A percentile compares a stretch with the other conserved stretches of the same genome.
These are phyloP conservation scores for Recurvirostra avosetta DNA, from an alignment of 2,113 vertebrate species.

Conservation along the genomic window DNA sequence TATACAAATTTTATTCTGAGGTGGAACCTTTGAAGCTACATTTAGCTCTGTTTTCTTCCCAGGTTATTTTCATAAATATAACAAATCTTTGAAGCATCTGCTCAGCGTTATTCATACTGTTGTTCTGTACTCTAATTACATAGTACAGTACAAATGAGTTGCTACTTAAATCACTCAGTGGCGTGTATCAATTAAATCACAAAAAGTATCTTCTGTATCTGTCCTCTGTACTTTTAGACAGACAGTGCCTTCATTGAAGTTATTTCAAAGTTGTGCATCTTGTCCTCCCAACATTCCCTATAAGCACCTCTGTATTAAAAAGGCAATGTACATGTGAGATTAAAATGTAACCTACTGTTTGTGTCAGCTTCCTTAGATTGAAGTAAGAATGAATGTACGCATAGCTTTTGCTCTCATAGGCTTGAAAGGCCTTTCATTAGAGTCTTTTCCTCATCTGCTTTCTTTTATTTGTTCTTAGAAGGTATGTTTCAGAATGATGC, in stretches of 20 bases:
- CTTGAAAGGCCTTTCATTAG: not conserved
- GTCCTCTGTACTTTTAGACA: not conserved
- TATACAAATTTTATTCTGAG: not conserved
- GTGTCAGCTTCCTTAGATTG: not conserved
- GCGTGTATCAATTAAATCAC: not conserved
- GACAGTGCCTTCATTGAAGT: not conserved
- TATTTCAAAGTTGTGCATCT: not conserved
- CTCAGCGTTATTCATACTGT: not conserved
- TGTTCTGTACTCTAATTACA: not conserved
- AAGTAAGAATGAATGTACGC: not conserved
- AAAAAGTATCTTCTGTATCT: not conserved
- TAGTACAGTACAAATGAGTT: not conserved
- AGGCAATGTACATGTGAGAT: accelerated
- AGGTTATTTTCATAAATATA: not conserved
- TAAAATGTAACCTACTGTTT: not conserved
- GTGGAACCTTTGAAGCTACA: not conserved
- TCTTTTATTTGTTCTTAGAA: not conserved
- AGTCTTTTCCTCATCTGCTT: not conserved
- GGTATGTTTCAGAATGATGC: not conserved
- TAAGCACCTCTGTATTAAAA: not conserved
- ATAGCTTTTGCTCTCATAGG: not conserved
- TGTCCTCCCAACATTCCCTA: not conserved
- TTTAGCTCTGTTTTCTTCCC: not conserved
- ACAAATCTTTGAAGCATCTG: not conserved
- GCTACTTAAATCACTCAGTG: not conserved